Conservation (phyloP, 2,888 invertebrate genomes). For the Chymomyza procnemis region DNA sequence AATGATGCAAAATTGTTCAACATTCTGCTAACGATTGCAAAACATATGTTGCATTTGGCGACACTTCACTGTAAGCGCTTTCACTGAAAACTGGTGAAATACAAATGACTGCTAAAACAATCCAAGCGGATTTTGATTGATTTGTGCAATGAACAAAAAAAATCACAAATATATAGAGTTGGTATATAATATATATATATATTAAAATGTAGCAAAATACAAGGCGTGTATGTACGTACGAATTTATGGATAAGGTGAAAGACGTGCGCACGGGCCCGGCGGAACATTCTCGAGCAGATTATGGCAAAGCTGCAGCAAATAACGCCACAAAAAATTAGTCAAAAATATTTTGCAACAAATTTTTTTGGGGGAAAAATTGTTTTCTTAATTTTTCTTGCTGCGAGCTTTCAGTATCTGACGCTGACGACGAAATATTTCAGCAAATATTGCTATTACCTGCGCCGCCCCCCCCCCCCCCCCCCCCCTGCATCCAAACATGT, state of each 20-base stretch:
- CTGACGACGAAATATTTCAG: neutral
- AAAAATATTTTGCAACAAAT: neutral
- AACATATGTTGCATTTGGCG: neutral
- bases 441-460: neutral
- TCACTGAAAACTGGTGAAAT: neutral
- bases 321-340: neutral
- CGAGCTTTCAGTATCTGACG: neutral
- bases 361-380: neutral
- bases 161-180: neutral
- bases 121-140: conserved; percentile 14
- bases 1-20: no score
- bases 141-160: conserved; percentile 9
- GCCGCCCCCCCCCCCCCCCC: no score
- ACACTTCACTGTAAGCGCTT: neutral
- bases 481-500: no score
- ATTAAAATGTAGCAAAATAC: neutral
- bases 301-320: neutral
- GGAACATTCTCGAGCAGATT: neutral
- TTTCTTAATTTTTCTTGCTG: neutral
- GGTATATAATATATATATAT: neutral
- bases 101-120: neutral
- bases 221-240: neutral
- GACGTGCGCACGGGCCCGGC: no score
- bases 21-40: no score
- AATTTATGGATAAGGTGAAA: neutral